These are phyloP conservation scores for Rhinogobius similis DNA, from an alignment of 2,113 vertebrate species.

Conservation along the genomic window DNA sequence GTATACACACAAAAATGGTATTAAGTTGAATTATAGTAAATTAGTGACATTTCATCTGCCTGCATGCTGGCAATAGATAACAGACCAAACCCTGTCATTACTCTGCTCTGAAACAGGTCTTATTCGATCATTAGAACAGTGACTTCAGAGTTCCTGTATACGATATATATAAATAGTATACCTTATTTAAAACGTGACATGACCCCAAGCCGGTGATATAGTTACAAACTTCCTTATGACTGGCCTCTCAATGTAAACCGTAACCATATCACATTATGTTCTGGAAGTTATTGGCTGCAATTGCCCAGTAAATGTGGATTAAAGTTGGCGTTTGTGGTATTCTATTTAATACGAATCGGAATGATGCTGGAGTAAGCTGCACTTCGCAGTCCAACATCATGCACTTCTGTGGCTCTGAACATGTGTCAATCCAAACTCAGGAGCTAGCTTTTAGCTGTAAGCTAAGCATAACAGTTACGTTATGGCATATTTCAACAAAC, in stretches of 20 bases:
- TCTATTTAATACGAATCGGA: not conserved
- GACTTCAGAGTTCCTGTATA: not conserved
- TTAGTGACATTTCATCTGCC: not conserved
- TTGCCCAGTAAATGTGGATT: not conserved
- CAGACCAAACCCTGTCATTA: not conserved
- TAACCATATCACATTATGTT: not conserved
- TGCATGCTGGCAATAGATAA: not conserved
- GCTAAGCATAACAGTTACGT: conserved; percentile 29
- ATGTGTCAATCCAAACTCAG: conserved; percentile 35
- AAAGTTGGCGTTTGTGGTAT: too few species aligned
- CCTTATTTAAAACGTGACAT: not conserved
- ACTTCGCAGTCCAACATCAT: not conserved
- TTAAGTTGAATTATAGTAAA: not conserved
- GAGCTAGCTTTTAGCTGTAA: conserved; percentile 27
- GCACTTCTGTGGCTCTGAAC: conserved; percentile 2
- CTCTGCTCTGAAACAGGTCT: not conserved
- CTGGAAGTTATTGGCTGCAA: not conserved
- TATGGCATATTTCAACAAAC: conserved; percentile 20
- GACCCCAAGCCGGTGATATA: not conserved
- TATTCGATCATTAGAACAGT: not conserved
- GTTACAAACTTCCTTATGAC: not conserved
- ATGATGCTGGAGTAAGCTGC: not conserved
- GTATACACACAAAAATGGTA: not conserved
- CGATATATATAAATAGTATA: not conserved
- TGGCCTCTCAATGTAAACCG: not conserved